A percentile compares a stretch with the other conserved stretches of the same genome.
Conservation (phyloP, 2,888 invertebrate genomes). For the Drosophila quinaria region DNA sequence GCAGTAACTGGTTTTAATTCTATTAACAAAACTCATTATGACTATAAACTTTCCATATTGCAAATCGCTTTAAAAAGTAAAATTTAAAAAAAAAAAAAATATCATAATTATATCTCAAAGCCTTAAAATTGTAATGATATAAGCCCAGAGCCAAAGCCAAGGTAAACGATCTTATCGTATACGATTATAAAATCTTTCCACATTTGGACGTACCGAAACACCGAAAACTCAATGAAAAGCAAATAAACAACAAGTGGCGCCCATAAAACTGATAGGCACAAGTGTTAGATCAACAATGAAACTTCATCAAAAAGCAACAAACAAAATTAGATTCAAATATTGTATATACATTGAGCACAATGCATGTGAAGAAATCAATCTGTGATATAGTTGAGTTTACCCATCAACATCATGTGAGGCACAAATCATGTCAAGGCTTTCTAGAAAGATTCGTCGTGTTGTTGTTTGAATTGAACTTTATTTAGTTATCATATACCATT, state of each 20-base stretch:
- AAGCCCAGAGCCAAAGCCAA: conserved; percentile 5
- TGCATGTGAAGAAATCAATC: conserved; percentile 40
- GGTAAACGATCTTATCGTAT: conserved; percentile 31
- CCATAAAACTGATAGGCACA: conserved; percentile 46
- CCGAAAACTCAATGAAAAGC: background rate
- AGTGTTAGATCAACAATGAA: conserved; percentile 52
- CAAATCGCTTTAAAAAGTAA: background rate
- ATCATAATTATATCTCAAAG: background rate
- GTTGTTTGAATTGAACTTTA: conserved; percentile 22
- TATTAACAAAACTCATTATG: conserved; percentile 7
- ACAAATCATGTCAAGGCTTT: conserved; percentile 51
- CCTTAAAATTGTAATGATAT: background rate
- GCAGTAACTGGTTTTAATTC: background rate
- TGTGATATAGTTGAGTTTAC: conserved; percentile 18
- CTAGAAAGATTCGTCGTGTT: conserved; percentile 2
- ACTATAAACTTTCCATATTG: background rate
- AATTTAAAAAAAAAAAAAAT: too few relatives aligned
- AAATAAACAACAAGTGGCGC: conserved; percentile 52
- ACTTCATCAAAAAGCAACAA: conserved; percentile 20
- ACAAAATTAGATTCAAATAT: conserved; percentile 10
- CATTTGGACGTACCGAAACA: conserved; percentile 22
- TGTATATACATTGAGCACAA: conserved; percentile 5
- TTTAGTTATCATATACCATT: conserved; percentile 17
- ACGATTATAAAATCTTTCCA: conserved; percentile 25
- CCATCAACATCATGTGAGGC: conserved; percentile 36